Conservation (phyloP, 2,113 vertebrate genomes). For the Alligator mississippiensis region DNA sequence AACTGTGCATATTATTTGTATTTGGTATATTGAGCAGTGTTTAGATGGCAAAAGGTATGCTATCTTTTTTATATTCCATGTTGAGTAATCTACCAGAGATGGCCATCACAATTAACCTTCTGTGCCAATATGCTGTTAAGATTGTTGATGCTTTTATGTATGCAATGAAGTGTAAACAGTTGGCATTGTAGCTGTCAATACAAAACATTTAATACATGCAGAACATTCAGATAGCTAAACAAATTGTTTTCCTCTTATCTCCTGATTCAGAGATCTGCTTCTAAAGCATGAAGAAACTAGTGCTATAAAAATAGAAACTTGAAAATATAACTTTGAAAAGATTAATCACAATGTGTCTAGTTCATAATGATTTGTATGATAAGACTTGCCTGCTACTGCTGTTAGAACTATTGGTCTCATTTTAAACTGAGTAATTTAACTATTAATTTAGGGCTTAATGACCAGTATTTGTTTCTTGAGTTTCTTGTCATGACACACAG, state of each 20-base stretch:
- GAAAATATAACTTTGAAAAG: not conserved
- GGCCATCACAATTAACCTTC: not conserved
- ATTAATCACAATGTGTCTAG: not conserved
- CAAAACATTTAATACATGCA: not conserved
- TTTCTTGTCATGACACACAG: not conserved
- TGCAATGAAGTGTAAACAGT: not conserved
- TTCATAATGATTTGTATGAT: not conserved
- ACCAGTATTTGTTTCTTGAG: not conserved
- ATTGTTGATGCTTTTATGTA: accelerated
- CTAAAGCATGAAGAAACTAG: not conserved
- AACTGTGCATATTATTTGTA: not conserved
- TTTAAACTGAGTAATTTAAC: not conserved
- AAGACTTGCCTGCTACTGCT: not conserved
- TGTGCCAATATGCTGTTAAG: accelerated
- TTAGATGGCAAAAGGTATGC: not conserved
- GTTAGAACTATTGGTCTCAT: not conserved
- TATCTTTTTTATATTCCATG: accelerated
- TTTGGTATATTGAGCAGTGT: not conserved
- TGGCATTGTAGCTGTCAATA: accelerated
- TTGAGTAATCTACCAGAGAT: not conserved
- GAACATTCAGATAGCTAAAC: not conserved
- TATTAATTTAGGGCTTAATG: not conserved
- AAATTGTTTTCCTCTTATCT: not conserved
- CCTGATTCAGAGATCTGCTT: not conserved
- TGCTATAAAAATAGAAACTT: not conserved